Evolutionary conservation across 2,797 vertebrate species (phyloP).

Genomic region (Morus bassanus): DNA sequence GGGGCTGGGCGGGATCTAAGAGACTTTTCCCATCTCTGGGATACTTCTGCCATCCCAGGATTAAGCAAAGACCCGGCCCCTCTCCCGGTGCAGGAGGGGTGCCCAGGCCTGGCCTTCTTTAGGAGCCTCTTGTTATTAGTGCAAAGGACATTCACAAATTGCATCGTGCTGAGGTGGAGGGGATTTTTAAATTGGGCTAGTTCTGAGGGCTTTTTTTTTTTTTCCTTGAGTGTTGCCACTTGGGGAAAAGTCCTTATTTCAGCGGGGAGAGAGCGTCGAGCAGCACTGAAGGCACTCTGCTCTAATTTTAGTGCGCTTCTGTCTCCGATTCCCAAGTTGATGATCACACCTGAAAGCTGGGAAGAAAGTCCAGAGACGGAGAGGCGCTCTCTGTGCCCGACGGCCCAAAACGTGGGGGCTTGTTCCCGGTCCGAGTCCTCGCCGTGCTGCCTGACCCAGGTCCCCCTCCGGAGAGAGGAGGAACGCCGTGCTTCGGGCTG

Average conservation of each 20-base stretch:
- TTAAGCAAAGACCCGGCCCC: not conserved
- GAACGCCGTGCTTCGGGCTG: rapidly evolving
- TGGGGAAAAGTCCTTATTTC: conserved; percentile 17
- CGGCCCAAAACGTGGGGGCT: not conserved
- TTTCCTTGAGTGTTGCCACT: not conserved
- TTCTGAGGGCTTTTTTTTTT: not conserved
- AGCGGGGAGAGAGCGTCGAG: not conserved
- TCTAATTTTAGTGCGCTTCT: not conserved
- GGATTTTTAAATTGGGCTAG: not conserved
- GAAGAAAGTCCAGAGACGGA: not conserved
- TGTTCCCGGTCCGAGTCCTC: not conserved
- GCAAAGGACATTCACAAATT: not conserved
- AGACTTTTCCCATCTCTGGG: not conserved
- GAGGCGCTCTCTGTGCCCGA: not conserved
- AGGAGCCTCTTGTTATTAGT: not conserved
- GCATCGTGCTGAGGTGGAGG: not conserved
- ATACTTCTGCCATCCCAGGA: not conserved
- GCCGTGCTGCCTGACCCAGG: rapidly evolving
- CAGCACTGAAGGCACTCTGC: not conserved
- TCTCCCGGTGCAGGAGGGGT: not conserved
- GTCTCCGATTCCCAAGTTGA: not conserved
- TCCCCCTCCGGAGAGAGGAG: not conserved
- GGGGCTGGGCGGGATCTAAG: not conserved
- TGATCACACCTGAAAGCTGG: not conserved
- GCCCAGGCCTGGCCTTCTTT: too few species aligned